These are phyloP conservation scores for Neotoxoptera formosana DNA, from an alignment of 1,140 invertebrate species.

Conservation along the genomic window DNA sequence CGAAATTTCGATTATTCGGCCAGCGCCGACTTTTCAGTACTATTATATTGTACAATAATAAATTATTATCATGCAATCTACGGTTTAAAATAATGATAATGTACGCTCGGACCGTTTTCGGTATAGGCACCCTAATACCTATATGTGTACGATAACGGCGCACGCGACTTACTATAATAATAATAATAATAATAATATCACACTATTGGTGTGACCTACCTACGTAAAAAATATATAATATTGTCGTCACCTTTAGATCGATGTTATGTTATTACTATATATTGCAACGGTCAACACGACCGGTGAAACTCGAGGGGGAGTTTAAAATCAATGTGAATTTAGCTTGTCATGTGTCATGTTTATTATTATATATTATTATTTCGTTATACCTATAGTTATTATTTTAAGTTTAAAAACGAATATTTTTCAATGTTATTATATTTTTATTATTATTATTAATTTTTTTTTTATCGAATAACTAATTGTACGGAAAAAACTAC, in stretches of 20 bases:
- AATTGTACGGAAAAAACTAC: neutral
- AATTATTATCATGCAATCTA: too few species aligned
- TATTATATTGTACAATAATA: too few species aligned
- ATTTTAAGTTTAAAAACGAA: conserved; percentile 39
- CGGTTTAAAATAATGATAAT: neutral
- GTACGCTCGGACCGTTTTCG: neutral
- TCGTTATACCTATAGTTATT: conserved; percentile 42
- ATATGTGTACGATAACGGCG: too few species aligned
- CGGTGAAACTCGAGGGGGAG: neutral
- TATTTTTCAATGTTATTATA: conserved; percentile 22
- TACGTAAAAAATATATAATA: neutral
- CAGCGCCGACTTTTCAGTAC: neutral
- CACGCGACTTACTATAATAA: neutral
- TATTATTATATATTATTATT: conserved; percentile 29
- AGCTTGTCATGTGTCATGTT: conserved; percentile 27
- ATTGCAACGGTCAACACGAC: neutral
- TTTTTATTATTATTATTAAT: neutral
- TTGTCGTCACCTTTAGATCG: neutral
- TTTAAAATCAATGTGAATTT: conserved; percentile 9
- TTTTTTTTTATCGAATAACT: neutral
- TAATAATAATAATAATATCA: too few species aligned
- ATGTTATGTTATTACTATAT: neutral
- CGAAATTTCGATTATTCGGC: neutral
- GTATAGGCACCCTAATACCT: too few species aligned
- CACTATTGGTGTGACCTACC: neutral